Evolutionary conservation across 2,797 vertebrate genomes (phyloP).

Genomic region (Cossypha caffra): DNA sequence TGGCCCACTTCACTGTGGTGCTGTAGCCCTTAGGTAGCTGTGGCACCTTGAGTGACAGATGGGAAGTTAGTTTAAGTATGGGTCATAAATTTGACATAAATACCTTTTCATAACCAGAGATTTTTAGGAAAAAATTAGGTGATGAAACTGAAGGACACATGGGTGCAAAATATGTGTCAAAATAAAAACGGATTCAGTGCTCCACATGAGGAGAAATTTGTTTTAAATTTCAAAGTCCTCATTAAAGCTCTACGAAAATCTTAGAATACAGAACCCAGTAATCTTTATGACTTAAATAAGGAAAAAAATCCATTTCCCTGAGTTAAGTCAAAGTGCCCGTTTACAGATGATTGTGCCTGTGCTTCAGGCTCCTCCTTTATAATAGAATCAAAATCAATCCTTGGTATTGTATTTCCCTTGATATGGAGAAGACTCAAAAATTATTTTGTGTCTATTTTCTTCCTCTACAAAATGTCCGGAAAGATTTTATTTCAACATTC

Average conservation of each 20-base stretch:
- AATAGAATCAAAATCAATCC: neutral
- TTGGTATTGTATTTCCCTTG: neutral
- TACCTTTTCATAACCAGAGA: neutral
- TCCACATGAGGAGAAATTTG: neutral
- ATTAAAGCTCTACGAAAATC: neutral
- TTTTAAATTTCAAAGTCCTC: neutral
- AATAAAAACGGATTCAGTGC: neutral
- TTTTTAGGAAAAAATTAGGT: neutral
- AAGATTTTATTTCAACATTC: neutral
- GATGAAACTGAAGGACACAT: neutral
- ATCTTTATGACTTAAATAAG: neutral
- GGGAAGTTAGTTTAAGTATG: neutral
- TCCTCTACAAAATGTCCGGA: neutral
- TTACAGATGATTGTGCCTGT: neutral
- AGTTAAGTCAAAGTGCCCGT: neutral
- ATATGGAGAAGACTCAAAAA: neutral
- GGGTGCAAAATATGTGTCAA: neutral
- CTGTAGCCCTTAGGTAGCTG: neutral
- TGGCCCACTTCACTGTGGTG: neutral
- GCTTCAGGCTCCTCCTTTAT: neutral
- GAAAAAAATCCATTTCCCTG: neutral
- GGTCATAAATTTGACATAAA: neutral
- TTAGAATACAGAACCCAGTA: fast-evolving
- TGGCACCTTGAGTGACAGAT: neutral
- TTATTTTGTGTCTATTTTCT: neutral